Percentiles rank a stretch among this genome's conserved stretches.
phyloP scores from a whole-genome alignment of 2,888 invertebrate species.

The Phytoseiulus persimilis region DNA sequence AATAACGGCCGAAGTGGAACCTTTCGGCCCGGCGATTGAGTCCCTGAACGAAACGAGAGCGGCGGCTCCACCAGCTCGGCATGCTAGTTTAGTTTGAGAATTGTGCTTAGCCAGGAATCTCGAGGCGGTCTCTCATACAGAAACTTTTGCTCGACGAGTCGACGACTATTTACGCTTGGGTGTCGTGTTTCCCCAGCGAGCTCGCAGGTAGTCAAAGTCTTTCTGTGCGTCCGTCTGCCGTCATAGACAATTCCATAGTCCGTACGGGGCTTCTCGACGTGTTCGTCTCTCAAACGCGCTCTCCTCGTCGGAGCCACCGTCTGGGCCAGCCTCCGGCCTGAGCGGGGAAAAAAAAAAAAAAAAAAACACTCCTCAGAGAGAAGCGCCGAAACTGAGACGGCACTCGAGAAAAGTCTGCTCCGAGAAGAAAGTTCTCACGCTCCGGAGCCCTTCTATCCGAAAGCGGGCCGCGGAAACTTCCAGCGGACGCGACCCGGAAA shows the following conservation, averaged over 20 bases:
- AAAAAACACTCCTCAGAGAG: background rate
- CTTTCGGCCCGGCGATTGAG: background rate
- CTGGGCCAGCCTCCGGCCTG: background rate
- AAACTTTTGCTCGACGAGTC: slow-evolving; percentile 26
- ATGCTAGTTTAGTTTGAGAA: slow-evolving; percentile 35
- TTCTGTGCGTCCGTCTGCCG: background rate
- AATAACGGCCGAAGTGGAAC: background rate
- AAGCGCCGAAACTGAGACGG: background rate
- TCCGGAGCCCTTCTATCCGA: background rate
- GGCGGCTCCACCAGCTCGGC: background rate
- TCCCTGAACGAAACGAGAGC: background rate
- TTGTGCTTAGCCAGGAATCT: slow-evolving; percentile 37
- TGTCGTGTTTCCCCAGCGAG: slow-evolving; percentile 21
- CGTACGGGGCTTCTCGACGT: background rate
- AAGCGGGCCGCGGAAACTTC: background rate
- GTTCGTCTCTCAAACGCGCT: background rate
- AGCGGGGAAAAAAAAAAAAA: background rate
- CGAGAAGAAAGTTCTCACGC: background rate
- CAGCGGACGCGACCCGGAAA: background rate
- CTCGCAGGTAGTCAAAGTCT: background rate
- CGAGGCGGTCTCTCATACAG: slow-evolving; percentile 38
- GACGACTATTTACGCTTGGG: slow-evolving; percentile 36
- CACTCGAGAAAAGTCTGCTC: background rate
- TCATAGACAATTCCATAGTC: background rate
- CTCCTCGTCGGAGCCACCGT: background rate